These are phyloP conservation scores for Leptarthrus brevirostris DNA, from an alignment of 2,888 invertebrate genomes.

Conservation along the genomic window DNA sequence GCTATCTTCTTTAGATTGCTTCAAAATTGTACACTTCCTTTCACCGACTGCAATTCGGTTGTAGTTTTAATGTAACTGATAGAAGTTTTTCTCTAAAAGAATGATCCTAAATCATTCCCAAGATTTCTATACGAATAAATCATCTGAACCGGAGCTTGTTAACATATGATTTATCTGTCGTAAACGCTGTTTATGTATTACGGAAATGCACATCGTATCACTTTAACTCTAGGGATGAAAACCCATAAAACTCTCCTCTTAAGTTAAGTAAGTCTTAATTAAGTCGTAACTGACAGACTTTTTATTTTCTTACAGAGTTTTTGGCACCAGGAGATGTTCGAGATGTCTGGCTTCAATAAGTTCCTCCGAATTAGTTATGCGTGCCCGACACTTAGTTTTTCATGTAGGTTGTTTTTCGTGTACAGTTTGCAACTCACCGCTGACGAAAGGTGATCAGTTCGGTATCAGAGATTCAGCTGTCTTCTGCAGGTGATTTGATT, in stretches of 20 bases:
- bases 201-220: conserved; percentile 51
- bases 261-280: conserved; percentile 31
- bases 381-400: conserved; percentile 91
- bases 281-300: conserved; percentile 48
- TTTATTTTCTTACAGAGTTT: conserved; percentile 77
- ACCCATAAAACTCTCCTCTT: conserved; percentile 13
- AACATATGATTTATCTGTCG: conserved; percentile 55
- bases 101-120: background rate
- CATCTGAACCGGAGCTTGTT: conserved; percentile 46
- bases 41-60: conserved; percentile 11
- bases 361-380: conserved; percentile 93
- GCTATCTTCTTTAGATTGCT: background rate
- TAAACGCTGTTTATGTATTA: conserved; percentile 54
- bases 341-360: conserved; percentile 90
- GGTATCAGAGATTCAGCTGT: conserved; percentile 90
- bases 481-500: conserved; percentile 76
- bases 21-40: conserved; percentile 24
- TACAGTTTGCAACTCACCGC: conserved; percentile 84
- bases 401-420: conserved; percentile 96
- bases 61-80: background rate
- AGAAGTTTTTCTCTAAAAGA: background rate
- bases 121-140: conserved; percentile 23
- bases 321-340: conserved; percentile 88
- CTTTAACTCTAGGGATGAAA: background rate
- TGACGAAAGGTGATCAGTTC: conserved; percentile 95